Conservation (phyloP, 2,797 vertebrate species). For the Helarctos malayanus region DNA sequence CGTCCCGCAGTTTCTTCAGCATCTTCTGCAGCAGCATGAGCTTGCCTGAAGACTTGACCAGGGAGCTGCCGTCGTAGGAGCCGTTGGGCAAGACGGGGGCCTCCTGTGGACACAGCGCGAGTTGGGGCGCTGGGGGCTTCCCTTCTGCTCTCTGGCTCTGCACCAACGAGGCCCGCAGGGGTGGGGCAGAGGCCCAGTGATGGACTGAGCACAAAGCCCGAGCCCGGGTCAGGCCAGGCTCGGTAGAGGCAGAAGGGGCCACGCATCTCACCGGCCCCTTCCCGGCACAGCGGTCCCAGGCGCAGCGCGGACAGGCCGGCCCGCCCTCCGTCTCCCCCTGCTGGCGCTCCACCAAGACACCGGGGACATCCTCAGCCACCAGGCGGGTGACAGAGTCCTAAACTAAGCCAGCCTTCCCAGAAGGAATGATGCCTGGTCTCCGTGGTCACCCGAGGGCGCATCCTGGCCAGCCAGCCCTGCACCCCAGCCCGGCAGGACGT, state of each 20-base stretch:
- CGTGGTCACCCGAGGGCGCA: fast-evolving
- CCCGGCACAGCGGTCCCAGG: neutral
- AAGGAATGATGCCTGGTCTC: neutral
- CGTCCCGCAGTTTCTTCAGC: slow-evolving; percentile 97
- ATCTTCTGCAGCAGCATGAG: slow-evolving; percentile 99
- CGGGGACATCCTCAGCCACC: fast-evolving
- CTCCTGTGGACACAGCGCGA: slow-evolving; percentile 90
- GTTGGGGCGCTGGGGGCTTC: fast-evolving
- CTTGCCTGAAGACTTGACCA: slow-evolving; percentile 98
- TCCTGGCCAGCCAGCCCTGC: neutral
- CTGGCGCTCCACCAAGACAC: neutral
- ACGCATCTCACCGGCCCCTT: neutral
- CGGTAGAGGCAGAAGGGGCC: fast-evolving
- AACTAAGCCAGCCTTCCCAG: neutral
- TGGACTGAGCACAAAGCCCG: neutral
- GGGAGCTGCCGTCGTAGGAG: slow-evolving; percentile 96
- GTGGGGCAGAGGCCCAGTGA: neutral
- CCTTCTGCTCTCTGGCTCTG: neutral
- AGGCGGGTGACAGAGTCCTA: neutral
- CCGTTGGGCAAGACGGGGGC: slow-evolving; percentile 97
- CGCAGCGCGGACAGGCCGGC: neutral
- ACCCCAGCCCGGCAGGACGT: neutral
- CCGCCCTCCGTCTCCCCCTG: neutral
- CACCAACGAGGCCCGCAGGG: neutral
- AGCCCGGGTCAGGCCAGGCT: neutral